phyloP scores from a whole-genome alignment of 2,113 vertebrate species.

The Mirza zaza region DNA sequence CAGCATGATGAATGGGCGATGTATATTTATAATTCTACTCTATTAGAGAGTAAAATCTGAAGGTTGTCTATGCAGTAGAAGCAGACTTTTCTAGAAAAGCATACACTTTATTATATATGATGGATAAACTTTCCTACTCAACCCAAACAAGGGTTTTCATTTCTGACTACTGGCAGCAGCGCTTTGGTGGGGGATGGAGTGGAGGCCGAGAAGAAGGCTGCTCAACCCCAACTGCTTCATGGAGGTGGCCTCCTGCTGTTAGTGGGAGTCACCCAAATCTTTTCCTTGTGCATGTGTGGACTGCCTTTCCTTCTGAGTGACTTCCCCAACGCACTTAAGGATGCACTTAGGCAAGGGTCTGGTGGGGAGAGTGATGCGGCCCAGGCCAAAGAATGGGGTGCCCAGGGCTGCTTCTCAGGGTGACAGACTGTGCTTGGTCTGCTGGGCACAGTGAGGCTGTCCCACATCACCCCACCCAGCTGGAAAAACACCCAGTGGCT shows the following conservation, averaged over 20 bases:
- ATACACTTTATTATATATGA: not conserved
- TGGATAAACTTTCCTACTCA: not conserved
- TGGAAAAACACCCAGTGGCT: not conserved
- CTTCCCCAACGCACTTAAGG: not conserved
- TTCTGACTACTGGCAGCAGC: not conserved
- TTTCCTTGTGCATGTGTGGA: not conserved
- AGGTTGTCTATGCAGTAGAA: not conserved
- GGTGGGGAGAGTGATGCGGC: not conserved
- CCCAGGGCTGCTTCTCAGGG: not conserved
- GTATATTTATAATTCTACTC: not conserved
- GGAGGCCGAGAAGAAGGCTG: not conserved
- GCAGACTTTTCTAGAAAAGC: not conserved
- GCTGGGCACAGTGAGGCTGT: not conserved
- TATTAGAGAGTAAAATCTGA: not conserved
- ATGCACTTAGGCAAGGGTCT: not conserved
- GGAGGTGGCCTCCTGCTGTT: no score
- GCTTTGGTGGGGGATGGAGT: rapidly evolving
- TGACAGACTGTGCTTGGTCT: not conserved
- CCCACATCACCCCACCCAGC: not conserved
- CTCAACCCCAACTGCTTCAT: not conserved
- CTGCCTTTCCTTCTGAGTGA: not conserved
- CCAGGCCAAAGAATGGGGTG: not conserved
- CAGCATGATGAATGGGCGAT: not conserved
- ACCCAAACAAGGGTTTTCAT: not conserved
- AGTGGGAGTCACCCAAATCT: not conserved